A percentile compares a stretch with the other conserved stretches of the same genome.
phyloP scores from a whole-genome alignment of 2,888 invertebrate species.

The Conus canariensis region DNA sequence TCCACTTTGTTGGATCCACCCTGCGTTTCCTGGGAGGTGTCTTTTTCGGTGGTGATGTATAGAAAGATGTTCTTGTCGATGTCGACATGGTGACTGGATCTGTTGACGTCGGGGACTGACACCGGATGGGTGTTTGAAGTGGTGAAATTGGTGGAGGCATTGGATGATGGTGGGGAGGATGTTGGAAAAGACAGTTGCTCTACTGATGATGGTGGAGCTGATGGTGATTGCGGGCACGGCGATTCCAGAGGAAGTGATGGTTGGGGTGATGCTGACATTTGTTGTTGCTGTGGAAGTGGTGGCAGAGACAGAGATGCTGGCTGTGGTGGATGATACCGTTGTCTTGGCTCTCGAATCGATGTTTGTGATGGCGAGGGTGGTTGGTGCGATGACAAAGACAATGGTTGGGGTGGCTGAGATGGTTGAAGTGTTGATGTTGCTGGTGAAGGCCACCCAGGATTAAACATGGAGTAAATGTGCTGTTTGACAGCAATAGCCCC shows the following conservation, averaged over 20 bases:
- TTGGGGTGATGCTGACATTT: background rate
- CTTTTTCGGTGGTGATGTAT: background rate
- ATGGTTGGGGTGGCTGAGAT: background rate
- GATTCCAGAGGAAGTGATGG: slow-evolving; percentile 1
- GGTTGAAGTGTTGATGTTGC: slow-evolving; percentile 4
- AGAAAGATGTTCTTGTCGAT: background rate
- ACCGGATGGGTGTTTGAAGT: slow-evolving; percentile 1
- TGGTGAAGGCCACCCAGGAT: slow-evolving; percentile 2
- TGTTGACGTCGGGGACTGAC: background rate
- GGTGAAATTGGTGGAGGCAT: background rate
- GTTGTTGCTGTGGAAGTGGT: background rate
- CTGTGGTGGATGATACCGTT: background rate
- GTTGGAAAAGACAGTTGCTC: background rate
- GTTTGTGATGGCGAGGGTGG: background rate
- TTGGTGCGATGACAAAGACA: slow-evolving; percentile 1
- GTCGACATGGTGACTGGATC: background rate
- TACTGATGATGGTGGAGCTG: background rate
- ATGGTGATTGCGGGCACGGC: background rate
- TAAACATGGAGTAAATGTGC: background rate
- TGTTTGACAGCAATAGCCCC: background rate
- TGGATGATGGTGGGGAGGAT: slow-evolving; percentile 9
- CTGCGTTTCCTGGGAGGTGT: slow-evolving; percentile 5
- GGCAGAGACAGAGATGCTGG: background rate
- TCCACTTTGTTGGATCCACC: slow-evolving; percentile 11
- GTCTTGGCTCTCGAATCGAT: background rate